Conservation (phyloP, 2,113 vertebrate species). For the Rhineura floridana region DNA sequence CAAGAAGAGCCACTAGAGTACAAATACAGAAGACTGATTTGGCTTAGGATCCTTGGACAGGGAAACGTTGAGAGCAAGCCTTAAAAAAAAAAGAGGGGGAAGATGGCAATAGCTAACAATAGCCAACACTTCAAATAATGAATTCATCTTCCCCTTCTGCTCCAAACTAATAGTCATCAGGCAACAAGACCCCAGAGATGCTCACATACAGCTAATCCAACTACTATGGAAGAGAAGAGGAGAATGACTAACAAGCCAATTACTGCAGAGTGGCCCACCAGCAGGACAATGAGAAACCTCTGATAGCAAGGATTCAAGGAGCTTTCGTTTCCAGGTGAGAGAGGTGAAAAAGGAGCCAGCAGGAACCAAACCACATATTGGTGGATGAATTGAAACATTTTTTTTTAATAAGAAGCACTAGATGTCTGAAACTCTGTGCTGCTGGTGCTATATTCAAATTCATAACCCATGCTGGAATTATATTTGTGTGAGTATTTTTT, state of each 20-base stretch:
- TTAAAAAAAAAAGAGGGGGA: background rate
- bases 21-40: background rate
- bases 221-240: background rate
- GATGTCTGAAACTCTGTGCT: no score
- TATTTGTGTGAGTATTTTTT: no score
- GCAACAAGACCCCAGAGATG: background rate
- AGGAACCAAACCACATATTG: no score
- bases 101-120: background rate
- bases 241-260: background rate
- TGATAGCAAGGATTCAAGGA: background rate
- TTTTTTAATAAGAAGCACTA: no score
- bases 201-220: background rate
- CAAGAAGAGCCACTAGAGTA: background rate
- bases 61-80: background rate
- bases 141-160: background rate
- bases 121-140: background rate
- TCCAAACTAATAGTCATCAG: background rate
- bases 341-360: background rate
- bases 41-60: background rate
- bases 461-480: no score
- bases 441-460: no score
- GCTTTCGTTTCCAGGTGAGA: background rate
- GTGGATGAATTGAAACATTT: background rate
- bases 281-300: background rate
- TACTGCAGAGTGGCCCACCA: background rate